Base-by-base conservation (phyloP, 1,140 invertebrate species). In the Palaemon carinicauda region DNA sequence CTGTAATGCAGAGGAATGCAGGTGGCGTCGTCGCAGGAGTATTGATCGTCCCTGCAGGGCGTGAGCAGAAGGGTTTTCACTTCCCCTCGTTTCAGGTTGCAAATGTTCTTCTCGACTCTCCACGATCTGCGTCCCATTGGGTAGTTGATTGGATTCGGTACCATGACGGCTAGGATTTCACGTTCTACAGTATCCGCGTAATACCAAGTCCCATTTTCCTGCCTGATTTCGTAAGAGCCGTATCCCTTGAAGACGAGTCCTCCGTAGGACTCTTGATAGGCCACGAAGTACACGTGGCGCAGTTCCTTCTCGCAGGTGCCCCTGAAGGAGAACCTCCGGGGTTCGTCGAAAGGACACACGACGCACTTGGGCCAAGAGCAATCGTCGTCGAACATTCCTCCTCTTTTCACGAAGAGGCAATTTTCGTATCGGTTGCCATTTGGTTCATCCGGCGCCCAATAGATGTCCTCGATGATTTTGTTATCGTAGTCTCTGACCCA, bases 1-100 rank as follows among this genome's bases (percentile, higher is more conserved):
- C 91, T 89, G 17, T 89, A 87, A n/a, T 90, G 87, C 21, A 89
- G 89, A 9, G 90, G 89, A 54, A 94, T 92, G 89, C 93, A 94
- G 54, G 88, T 84, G 10, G 91, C 93, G 89, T 83, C 92, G 71
- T 90, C 89, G 90, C 92, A 92, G 82, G 89, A 90, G 90, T 92
- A 92, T 90, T 93, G 91, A 9, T 88, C 27, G 5, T 21, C 52
- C 14, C 24, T 82, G n/a, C 87, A 88, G 54, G 73, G 87, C 14
- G 87, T 82, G 24, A 88, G 71, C 1, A 88, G 80, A 29, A 88
- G 50, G 2, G 65, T 19, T 12, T 80, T 60, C 15, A 41, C 52
- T 31, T 53, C 56, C 29, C 80, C 80, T 41, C 24, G 29, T 54
- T 69, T 41, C 54, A 82, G 80, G n/a, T 50, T 73, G 60, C 87